Conservation (phyloP, 2,888 invertebrate species). For the Shargacucullia verbasci region DNA sequence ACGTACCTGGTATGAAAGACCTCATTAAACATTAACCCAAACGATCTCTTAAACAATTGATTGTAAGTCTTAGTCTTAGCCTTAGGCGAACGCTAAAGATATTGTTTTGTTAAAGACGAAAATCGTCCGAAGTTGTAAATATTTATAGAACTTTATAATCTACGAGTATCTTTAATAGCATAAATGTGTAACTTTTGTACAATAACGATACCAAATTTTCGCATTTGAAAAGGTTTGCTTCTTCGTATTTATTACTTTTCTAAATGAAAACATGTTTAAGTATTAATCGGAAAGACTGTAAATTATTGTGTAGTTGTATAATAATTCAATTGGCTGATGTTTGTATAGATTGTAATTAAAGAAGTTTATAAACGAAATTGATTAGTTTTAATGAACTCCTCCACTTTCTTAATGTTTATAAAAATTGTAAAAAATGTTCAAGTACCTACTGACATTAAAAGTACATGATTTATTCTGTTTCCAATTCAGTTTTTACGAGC, state of each 20-base stretch:
- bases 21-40: conserved; percentile 65
- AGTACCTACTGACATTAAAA: conserved; percentile 64
- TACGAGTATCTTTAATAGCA: conserved; percentile 65
- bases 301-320: conserved; percentile 84
- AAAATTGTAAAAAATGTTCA: conserved; percentile 63
- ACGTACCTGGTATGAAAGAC: conserved; percentile 83
- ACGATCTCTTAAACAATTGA: conserved; percentile 79
- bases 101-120: conserved; percentile 78
- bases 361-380: conserved; percentile 80
- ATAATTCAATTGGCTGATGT: conserved; percentile 83
- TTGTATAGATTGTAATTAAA: conserved; percentile 87
- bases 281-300: conserved; percentile 89
- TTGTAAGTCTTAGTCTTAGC: conserved; percentile 76
- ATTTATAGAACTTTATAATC: conserved; percentile 75
- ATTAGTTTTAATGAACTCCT: conserved; percentile 54
- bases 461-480: conserved; percentile 79
- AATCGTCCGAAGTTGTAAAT: conserved; percentile 82
- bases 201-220: conserved; percentile 88
- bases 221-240: conserved; percentile 85
- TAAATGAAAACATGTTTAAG: conserved; percentile 79
- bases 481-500: conserved; percentile 82
- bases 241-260: conserved; percentile 84
- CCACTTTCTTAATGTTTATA: conserved; percentile 40
- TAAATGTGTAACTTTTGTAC: conserved; percentile 84
- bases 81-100: conserved; percentile 73